Evolutionary conservation across 2,888 invertebrate genomes (phyloP).

Genomic region (Cerastis rubricosa): DNA sequence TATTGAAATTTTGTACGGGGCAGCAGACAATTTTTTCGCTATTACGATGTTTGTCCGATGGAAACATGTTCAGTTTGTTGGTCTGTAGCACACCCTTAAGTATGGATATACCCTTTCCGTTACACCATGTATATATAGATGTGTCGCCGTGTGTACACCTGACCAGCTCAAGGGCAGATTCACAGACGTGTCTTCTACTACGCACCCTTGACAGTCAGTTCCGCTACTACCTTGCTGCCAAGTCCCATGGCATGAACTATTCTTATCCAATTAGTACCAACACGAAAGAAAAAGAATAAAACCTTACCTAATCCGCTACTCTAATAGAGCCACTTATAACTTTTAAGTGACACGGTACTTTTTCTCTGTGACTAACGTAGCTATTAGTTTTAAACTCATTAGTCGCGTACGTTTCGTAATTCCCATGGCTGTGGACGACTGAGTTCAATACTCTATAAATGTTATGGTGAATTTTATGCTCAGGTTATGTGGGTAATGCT

Average conservation of each 20-base stretch:
- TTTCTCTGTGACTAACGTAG: constrained; percentile 27
- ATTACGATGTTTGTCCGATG: too few species aligned
- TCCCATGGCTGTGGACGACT: constrained; percentile 27
- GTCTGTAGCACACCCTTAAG: too few species aligned
- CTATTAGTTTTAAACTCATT: constrained; percentile 41
- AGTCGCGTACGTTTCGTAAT: constrained; percentile 29
- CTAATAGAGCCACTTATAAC: background rate
- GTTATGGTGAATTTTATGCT: constrained; percentile 43
- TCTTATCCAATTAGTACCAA: background rate
- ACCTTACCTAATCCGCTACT: background rate
- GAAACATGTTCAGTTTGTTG: too few species aligned
- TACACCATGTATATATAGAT: too few species aligned
- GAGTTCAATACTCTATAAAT: constrained; percentile 51
- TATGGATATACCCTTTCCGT: too few species aligned
- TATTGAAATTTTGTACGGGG: too few species aligned
- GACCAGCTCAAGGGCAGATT: background rate
- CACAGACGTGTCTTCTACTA: background rate
- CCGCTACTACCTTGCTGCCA: background rate
- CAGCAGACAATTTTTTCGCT: too few species aligned
- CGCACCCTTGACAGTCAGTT: background rate
- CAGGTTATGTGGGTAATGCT: constrained; percentile 5
- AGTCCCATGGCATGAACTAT: background rate
- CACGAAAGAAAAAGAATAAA: background rate
- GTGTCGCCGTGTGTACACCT: too few species aligned
- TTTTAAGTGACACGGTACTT: constrained; percentile 9